phyloP scores from a whole-genome alignment of 2,888 invertebrate species.

The Erebia ligea region DNA sequence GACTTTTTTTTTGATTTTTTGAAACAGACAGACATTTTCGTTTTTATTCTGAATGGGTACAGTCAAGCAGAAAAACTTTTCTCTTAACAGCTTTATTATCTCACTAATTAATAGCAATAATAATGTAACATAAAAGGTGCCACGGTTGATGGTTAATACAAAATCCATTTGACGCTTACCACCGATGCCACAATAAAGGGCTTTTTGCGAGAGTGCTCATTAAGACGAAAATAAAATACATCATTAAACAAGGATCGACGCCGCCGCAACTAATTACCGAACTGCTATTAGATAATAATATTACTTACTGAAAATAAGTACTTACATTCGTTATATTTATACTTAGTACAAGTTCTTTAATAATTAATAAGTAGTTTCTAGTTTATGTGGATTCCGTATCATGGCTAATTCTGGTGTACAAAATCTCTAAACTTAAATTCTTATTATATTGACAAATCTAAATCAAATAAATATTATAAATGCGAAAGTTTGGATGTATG shows the following conservation, averaged over 20 bases:
- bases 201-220: constrained; percentile 66
- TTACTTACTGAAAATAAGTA: too few relatives aligned
- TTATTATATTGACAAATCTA: too few relatives aligned
- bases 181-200: constrained; percentile 38
- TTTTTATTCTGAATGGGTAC: not conserved
- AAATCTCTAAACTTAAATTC: too few relatives aligned
- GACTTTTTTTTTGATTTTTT: too few relatives aligned
- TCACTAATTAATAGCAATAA: constrained; percentile 19
- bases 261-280: constrained; percentile 50
- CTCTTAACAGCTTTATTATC: not conserved
- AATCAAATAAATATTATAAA: too few relatives aligned
- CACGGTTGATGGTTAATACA: constrained; percentile 11
- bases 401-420: too few relatives aligned
- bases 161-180: constrained; percentile 19
- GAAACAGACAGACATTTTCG: too few relatives aligned
- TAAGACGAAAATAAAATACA: constrained; percentile 59
- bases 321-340: too few relatives aligned
- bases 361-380: too few relatives aligned
- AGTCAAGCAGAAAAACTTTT: not conserved
- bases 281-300: constrained; percentile 2
- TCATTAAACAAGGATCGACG: constrained; percentile 54
- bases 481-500: too few relatives aligned
- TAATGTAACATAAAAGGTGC: constrained; percentile 6
- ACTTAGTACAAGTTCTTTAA: too few relatives aligned
- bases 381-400: too few relatives aligned